Conservation (phyloP, 2,797 vertebrate genomes). For the Crocidura indochinensis region DNA sequence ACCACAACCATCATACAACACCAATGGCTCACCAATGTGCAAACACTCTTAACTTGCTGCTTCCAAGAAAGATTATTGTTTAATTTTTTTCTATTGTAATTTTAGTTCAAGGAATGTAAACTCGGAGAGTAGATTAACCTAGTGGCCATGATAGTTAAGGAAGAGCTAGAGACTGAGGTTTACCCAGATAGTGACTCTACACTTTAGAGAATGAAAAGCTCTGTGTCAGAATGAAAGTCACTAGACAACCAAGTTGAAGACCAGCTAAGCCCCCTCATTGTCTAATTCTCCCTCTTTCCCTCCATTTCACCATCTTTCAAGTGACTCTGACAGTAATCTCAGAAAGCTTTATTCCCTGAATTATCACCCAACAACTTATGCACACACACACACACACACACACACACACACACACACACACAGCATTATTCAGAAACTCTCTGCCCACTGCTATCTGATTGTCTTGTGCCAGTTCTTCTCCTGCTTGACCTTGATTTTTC, state of each 20-base stretch:
- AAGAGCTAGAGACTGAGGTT: rapidly evolving
- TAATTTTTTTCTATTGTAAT: neutral
- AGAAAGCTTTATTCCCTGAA: too few relatives aligned
- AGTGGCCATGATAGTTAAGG: too few relatives aligned
- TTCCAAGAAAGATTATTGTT: neutral
- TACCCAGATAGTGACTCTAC: rapidly evolving
- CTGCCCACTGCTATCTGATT: too few relatives aligned
- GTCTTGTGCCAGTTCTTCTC: too few relatives aligned
- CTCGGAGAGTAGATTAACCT: neutral
- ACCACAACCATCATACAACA: neutral
- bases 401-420: too few relatives aligned
- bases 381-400: too few relatives aligned
- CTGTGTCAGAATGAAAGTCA: rapidly evolving
- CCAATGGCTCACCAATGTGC: neutral
- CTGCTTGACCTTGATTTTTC: too few relatives aligned
- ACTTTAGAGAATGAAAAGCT: neutral
- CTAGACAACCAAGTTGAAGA: neutral
- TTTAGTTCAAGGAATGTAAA: neutral
- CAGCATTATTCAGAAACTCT: too few relatives aligned
- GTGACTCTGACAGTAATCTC: too few relatives aligned
- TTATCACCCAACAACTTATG: too few relatives aligned
- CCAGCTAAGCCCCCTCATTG: neutral
- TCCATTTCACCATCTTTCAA: neutral
- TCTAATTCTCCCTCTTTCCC: too few relatives aligned
- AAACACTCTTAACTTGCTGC: neutral